Evolutionary conservation across 2,113 vertebrate species (phyloP).

Genomic region (Hymenochirus boettgeri): DNA sequence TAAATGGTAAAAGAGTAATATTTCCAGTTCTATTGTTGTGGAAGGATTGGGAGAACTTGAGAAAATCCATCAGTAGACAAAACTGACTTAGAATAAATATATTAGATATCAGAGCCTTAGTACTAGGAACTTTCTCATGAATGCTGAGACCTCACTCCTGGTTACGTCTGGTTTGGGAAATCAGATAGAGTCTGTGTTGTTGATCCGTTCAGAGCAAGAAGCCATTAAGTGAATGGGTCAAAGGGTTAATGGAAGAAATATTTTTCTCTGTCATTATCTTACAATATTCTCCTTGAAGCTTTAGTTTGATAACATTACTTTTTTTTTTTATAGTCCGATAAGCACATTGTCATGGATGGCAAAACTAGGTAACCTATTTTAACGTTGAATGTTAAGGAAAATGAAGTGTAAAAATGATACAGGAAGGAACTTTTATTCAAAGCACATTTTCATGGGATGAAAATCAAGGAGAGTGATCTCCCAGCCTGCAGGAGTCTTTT

Average conservation of each 20-base stretch:
- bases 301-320: conserved; percentile 53
- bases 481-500: too few relatives aligned
- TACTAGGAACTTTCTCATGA: conserved; percentile 30
- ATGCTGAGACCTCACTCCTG: conserved; percentile 42
- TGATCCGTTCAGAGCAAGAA: conserved; percentile 50
- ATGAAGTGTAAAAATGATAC: conserved; percentile 6
- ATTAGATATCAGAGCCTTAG: conserved; percentile 33
- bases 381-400: neutral
- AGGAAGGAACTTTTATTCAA: neutral
- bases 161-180: conserved; percentile 46
- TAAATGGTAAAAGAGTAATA: too few relatives aligned
- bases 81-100: conserved; percentile 17
- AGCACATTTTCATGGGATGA: too few relatives aligned
- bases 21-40: too few relatives aligned
- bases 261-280: conserved; percentile 56
- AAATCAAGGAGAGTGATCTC: too few relatives aligned
- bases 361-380: conserved; percentile 14
- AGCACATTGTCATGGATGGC: conserved; percentile 47
- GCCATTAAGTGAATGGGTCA: conserved; percentile 63
- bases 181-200: conserved; percentile 50
- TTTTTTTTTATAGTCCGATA: conserved; percentile 43
- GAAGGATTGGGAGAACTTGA: neutral
- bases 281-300: conserved; percentile 36
- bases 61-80: neutral
- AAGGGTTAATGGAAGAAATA: conserved; percentile 66